A percentile compares a stretch with the other conserved stretches of the same genome.
These are phyloP conservation scores for Trogon melanurus DNA, from an alignment of 2,113 vertebrate species.

Conservation along the genomic window DNA sequence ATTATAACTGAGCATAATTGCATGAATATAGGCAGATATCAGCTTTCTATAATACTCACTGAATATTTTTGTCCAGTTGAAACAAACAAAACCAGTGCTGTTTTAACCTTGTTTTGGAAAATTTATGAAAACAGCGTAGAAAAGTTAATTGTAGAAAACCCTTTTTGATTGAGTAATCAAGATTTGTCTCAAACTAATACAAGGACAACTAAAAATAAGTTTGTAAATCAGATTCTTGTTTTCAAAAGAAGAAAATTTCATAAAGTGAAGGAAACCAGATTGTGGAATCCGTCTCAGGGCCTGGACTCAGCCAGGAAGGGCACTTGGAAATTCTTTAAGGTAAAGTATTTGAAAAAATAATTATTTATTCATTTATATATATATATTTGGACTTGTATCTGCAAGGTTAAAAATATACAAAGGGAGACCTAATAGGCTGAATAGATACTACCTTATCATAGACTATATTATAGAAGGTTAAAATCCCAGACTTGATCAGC, in stretches of 20 bases:
- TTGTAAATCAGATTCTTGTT: constrained; percentile 3
- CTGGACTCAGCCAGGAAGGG: background rate
- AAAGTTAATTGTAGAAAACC: background rate
- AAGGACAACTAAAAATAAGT: constrained; percentile 12
- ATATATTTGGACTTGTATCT: background rate
- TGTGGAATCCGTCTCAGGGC: background rate
- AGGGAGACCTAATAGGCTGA: background rate
- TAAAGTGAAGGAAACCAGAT: background rate
- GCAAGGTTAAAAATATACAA: background rate
- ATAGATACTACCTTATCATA: background rate
- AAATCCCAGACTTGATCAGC: background rate
- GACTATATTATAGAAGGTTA: background rate
- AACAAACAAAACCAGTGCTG: background rate
- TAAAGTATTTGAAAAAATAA: background rate
- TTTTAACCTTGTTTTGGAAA: background rate
- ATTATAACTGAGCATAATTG: background rate
- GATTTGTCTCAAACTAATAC: background rate
- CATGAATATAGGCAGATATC: background rate
- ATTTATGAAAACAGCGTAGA: background rate
- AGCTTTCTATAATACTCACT: background rate
- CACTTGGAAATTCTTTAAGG: background rate
- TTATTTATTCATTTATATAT: too few relatives aligned
- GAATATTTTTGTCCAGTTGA: background rate
- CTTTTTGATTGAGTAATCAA: background rate
- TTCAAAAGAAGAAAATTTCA: background rate